A percentile compares a stretch with the other conserved stretches of the same genome.
Evolutionary conservation across 2,888 invertebrate species (phyloP).

Genomic region (Phorcus lineatus): DNA sequence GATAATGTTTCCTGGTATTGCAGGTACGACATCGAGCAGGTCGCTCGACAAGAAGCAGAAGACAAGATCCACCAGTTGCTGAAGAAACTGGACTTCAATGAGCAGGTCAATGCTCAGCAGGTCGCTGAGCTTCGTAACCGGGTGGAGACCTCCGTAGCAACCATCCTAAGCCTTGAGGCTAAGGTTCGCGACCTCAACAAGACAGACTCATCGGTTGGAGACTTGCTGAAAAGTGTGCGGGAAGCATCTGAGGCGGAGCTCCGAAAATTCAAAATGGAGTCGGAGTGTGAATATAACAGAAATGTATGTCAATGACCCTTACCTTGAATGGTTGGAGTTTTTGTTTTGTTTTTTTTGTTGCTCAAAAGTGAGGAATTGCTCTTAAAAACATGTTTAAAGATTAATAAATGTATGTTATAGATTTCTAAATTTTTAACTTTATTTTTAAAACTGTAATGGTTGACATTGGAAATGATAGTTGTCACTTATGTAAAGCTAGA

Average conservation of each 20-base stretch:
- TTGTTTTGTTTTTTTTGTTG: background rate
- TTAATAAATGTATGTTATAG: no score
- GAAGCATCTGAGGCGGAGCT: slow-evolving; percentile 63
- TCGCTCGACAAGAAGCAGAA: slow-evolving; percentile 61
- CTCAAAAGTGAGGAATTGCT: no score
- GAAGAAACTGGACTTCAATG: slow-evolving; percentile 64
- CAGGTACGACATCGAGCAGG: slow-evolving; percentile 65
- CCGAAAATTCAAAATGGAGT: slow-evolving; percentile 56
- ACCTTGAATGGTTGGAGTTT: background rate
- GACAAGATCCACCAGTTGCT: slow-evolving; percentile 58
- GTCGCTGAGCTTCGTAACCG: slow-evolving; percentile 48
- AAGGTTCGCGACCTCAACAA: slow-evolving; percentile 55
- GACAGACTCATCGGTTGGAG: slow-evolving; percentile 53
- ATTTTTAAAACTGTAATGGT: background rate
- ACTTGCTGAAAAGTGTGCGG: slow-evolving; percentile 60
- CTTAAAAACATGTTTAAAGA: background rate
- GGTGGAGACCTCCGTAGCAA: slow-evolving; percentile 56
- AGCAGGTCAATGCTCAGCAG: slow-evolving; percentile 59
- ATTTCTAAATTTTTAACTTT: background rate
- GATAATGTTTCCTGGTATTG: no score
- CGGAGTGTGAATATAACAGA: slow-evolving; percentile 62
- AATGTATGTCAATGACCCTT: slow-evolving; percentile 55
- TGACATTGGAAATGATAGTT: background rate
- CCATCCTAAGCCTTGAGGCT: slow-evolving; percentile 60
- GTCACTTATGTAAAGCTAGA: no score